A percentile compares a stretch with the other conserved stretches of the same genome.
Evolutionary conservation across 2,113 vertebrate genomes (phyloP).

Genomic region (Hyla sarda): DNA sequence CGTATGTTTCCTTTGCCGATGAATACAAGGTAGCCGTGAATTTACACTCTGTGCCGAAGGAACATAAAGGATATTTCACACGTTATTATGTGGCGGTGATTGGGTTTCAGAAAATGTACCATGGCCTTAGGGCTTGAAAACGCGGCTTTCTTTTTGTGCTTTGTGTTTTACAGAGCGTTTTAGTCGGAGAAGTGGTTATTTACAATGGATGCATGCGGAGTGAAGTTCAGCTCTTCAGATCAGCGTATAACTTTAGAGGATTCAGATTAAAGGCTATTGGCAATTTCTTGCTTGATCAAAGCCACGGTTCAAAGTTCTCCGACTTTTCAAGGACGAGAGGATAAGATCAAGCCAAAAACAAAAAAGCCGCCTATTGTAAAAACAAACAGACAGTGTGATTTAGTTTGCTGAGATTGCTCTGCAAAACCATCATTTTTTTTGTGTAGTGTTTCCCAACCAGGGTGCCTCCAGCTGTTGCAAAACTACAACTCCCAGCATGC

Average conservation of each 20-base stretch:
- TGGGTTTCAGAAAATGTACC: slow-evolving; percentile 25
- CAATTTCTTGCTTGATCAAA: slow-evolving; percentile 52
- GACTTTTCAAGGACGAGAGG: slow-evolving; percentile 2
- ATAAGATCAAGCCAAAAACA: background rate
- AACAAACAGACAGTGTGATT: background rate
- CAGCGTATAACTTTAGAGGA: slow-evolving; percentile 30
- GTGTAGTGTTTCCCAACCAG: too few species aligned
- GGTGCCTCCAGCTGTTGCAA: too few species aligned
- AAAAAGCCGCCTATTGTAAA: background rate
- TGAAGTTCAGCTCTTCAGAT: slow-evolving; percentile 44
- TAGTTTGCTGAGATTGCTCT: background rate
- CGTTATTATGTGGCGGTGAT: slow-evolving; percentile 38
- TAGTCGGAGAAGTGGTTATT: slow-evolving; percentile 39
- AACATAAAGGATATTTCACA: slow-evolving; percentile 45
- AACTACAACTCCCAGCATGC: too few species aligned
- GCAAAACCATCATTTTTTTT: background rate
- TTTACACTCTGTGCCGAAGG: background rate
- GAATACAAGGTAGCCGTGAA: background rate
- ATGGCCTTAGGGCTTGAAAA: slow-evolving; percentile 45
- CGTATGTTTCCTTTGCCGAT: background rate
- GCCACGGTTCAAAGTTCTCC: background rate
- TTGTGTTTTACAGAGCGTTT: slow-evolving; percentile 29
- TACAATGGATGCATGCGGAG: slow-evolving; percentile 37
- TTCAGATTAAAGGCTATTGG: slow-evolving; percentile 50
- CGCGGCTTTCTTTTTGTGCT: slow-evolving; percentile 33